Conservation (phyloP, 2,113 vertebrate species). For the Esox niger region DNA sequence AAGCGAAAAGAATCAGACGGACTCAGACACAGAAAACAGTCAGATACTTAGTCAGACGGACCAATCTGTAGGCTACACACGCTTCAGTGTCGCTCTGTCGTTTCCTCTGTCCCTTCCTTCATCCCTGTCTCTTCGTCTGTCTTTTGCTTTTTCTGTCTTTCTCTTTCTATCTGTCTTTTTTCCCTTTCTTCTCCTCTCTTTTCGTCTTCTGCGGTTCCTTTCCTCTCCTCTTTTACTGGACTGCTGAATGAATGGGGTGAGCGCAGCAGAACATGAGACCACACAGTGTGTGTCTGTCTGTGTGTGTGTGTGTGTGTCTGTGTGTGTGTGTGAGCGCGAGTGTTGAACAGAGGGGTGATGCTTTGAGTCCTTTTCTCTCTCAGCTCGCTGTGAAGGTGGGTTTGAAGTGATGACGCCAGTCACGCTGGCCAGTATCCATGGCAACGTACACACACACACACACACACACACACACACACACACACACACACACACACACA, state of each 20-base stretch:
- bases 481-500: constrained; percentile 16
- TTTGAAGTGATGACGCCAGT: constrained; percentile 67
- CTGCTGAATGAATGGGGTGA: constrained; percentile 46
- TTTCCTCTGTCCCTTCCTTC: constrained; percentile 20
- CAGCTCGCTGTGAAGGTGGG: constrained; percentile 61
- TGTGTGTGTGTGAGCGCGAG: constrained; percentile 17
- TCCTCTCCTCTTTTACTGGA: constrained; percentile 29
- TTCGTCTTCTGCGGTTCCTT: constrained; percentile 18
- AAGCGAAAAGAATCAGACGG: no score
- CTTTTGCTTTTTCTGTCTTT: constrained; percentile 1
- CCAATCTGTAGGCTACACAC: no score
- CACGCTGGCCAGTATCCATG: constrained; percentile 48
- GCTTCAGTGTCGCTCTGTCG: constrained; percentile 6
- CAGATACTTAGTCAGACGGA: no score
- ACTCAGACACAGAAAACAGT: no score
- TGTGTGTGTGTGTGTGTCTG: constrained; percentile 26
- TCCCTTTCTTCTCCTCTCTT: background rate
- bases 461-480: constrained; percentile 14
- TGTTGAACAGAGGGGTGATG: constrained; percentile 35
- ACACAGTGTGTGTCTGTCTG: constrained; percentile 17
- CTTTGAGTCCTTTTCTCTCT: constrained; percentile 46
- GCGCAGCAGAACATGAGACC: constrained; percentile 58
- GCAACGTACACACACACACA: constrained; percentile 54
- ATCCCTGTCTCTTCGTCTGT: constrained; percentile 12
- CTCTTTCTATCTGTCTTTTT: background rate